Percentiles rank a stretch among this genome's conserved stretches.
Conservation (phyloP, 1,140 invertebrate species). For the Ceratina calcarata region DNA sequence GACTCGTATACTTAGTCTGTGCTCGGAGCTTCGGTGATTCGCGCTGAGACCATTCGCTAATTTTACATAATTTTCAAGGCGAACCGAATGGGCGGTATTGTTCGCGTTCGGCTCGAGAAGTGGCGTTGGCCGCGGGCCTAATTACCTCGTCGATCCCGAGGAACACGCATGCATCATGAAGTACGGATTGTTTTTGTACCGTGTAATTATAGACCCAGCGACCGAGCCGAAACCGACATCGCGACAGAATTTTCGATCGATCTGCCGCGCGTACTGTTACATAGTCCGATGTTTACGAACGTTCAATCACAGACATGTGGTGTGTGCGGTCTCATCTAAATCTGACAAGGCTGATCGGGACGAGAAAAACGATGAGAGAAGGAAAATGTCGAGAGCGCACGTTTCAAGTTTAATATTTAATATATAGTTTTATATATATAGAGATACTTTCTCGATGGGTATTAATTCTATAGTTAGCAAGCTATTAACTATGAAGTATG, state of each 20-base stretch:
- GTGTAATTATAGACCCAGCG: slow-evolving; percentile 67
- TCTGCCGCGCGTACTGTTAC: not conserved
- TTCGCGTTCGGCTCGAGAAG: slow-evolving; percentile 43
- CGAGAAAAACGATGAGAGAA: too few relatives aligned
- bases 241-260: slow-evolving; percentile 51
- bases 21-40: not conserved
- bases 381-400: too few relatives aligned
- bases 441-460: too few relatives aligned
- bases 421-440: too few relatives aligned
- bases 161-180: slow-evolving; percentile 65
- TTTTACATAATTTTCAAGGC: slow-evolving; percentile 52
- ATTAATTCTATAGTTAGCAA: not conserved
- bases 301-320: too few relatives aligned
- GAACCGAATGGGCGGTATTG: slow-evolving; percentile 43
- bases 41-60: not conserved
- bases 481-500: not conserved
- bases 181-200: slow-evolving; percentile 68
- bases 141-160: slow-evolving; percentile 68
- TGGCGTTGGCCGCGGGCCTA: slow-evolving; percentile 64
- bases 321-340: too few relatives aligned
- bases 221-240: slow-evolving; percentile 31
- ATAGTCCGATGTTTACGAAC: too few relatives aligned
- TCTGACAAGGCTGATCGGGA: too few relatives aligned
- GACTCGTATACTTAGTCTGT: too few relatives aligned
- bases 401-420: too few relatives aligned